Percentiles rank a stretch among this genome's conserved stretches.
phyloP scores from a whole-genome alignment of 2,888 invertebrate species.

The Chaitophorus viminalis region DNA sequence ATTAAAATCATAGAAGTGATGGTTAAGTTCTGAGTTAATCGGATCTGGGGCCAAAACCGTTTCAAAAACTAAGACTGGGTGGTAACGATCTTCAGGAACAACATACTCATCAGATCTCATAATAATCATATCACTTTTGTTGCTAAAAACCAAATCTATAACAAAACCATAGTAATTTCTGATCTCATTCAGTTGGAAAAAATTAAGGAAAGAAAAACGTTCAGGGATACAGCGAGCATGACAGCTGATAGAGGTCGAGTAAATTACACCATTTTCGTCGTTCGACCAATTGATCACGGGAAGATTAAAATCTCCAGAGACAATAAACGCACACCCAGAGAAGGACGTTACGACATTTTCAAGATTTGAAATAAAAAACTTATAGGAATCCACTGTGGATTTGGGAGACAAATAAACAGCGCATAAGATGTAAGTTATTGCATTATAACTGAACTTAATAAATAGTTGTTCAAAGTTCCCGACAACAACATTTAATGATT shows the following conservation, averaged over 20 bases:
- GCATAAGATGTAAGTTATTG: too few relatives aligned
- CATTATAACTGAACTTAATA: background rate
- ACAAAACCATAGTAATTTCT: background rate
- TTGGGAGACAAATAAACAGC: background rate
- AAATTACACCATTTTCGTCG: background rate
- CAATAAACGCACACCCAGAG: background rate
- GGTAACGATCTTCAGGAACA: constrained; percentile 6
- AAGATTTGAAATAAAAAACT: constrained; percentile 3
- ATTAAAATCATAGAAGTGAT: background rate
- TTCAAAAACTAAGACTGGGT: too few relatives aligned
- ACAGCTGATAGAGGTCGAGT: background rate
- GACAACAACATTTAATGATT: background rate
- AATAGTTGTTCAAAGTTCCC: background rate
- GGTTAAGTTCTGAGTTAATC: too few relatives aligned
- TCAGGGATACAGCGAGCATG: constrained; percentile 3
- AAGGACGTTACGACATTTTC: background rate
- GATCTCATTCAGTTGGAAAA: background rate
- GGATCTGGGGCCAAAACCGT: too few relatives aligned
- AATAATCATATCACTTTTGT: background rate
- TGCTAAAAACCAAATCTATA: constrained; percentile 3
- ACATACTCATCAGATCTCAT: background rate
- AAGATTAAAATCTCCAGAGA: background rate
- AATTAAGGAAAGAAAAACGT: background rate
- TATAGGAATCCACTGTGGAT: too few relatives aligned
- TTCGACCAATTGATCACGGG: background rate